Conservation (phyloP, 2,888 invertebrate species). For the Unio pictorum region DNA sequence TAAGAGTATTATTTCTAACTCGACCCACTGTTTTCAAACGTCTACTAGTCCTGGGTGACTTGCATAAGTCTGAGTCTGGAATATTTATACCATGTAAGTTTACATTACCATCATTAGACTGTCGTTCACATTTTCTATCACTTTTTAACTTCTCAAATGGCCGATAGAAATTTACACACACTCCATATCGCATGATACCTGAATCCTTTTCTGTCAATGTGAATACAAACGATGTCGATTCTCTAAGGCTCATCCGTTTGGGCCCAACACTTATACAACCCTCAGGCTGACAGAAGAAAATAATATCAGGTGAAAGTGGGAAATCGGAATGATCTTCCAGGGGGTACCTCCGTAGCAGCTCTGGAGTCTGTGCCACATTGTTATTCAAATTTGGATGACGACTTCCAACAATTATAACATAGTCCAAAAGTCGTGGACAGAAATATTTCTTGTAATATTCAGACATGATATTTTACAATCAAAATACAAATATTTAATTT, state of each 20-base stretch:
- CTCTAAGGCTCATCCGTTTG: conserved; percentile 78
- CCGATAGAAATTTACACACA: conserved; percentile 98
- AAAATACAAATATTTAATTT: no score
- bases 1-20: conserved; percentile 89
- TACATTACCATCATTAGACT: conserved; percentile 29
- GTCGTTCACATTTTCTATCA: conserved; percentile 44
- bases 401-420: conserved; percentile 96
- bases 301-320: conserved; percentile 96
- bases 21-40: conserved; percentile 59
- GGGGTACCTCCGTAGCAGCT: conserved; percentile 91
- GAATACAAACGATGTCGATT: conserved; percentile 97
- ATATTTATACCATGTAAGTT: conserved; percentile 40
- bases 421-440: conserved; percentile 83
- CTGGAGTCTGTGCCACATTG: conserved; percentile 83
- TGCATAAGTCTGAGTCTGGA: conserved; percentile 46
- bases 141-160: conserved; percentile 77
- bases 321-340: conserved; percentile 97
- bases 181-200: conserved; percentile 84
- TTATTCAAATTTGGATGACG: conserved; percentile 76
- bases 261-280: conserved; percentile 93
- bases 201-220: conserved; percentile 99
- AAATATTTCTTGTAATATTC: conserved; percentile 70
- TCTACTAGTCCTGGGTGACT: conserved; percentile 63
- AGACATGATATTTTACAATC: conserved; percentile 37
- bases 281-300: conserved; percentile 99